These are phyloP conservation scores for Creontiades dilutus DNA, from an alignment of 2,888 invertebrate species.

Conservation along the genomic window DNA sequence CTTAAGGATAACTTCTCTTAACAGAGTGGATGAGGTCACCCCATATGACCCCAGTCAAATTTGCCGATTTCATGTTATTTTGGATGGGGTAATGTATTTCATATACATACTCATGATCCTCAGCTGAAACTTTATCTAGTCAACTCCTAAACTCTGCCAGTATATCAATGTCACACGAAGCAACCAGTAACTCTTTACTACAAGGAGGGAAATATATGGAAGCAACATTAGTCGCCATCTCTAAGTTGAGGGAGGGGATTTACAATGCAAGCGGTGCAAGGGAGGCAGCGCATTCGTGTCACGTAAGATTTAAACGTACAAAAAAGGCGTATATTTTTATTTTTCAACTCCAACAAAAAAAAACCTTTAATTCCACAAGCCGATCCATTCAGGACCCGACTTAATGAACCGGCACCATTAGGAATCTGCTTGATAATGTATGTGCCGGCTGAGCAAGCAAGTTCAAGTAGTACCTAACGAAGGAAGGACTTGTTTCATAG, in stretches of 20 bases:
- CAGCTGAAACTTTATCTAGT: too few relatives aligned
- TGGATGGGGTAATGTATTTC: too few relatives aligned
- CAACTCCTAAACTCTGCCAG: too few relatives aligned
- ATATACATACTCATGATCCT: too few relatives aligned
- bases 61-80: too few relatives aligned
- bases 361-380: not conserved
- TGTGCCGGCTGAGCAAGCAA: slow-evolving; percentile 28
- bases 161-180: too few relatives aligned
- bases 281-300: not conserved
- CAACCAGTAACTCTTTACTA: too few relatives aligned
- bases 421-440: slow-evolving; percentile 14
- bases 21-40: too few relatives aligned
- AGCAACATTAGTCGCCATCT: not conserved
- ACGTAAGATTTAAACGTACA: not conserved
- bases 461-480: slow-evolving; percentile 21
- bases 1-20: too few relatives aligned
- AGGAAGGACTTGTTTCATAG: not conserved
- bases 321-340: not conserved
- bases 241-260: not conserved
- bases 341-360: slow-evolving; percentile 12
- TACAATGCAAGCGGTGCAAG: not conserved
- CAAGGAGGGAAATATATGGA: not conserved
- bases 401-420: slow-evolving; percentile 12
- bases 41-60: too few relatives aligned
- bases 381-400: not conserved